phyloP scores from a whole-genome alignment of 2,797 vertebrate species.

The Sciurus vulgaris region DNA sequence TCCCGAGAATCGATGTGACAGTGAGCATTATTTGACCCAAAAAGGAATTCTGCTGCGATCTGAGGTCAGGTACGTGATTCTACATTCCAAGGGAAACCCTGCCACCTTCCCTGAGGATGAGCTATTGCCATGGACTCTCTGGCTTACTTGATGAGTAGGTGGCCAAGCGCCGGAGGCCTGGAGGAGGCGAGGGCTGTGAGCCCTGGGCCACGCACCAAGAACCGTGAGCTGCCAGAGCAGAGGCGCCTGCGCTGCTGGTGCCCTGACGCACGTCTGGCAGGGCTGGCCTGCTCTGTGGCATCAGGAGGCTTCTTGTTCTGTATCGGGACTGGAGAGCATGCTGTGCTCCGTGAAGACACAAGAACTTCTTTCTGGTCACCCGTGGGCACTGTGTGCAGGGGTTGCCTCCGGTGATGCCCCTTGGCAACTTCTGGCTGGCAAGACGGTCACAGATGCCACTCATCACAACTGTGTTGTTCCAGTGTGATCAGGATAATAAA shows the following conservation, averaged over 20 bases:
- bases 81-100: not conserved
- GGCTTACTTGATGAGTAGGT: not conserved
- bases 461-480: not conserved
- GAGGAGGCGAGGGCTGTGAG: not conserved
- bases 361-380: not conserved
- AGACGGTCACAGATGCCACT: not conserved
- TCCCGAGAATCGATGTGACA: not conserved
- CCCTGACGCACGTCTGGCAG: not conserved
- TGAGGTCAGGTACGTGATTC: not conserved
- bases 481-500: not conserved
- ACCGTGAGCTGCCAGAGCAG: not conserved
- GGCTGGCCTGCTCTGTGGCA: not conserved
- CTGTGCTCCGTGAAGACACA: not conserved
- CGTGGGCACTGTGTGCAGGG: not conserved
- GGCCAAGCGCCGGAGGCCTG: not conserved
- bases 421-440: not conserved
- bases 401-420: not conserved
- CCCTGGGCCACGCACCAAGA: not conserved
- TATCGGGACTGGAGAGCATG: not conserved
- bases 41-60: constrained; percentile 5
- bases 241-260: not conserved
- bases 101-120: constrained; percentile 6
- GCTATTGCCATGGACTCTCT: not conserved
- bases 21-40: not conserved
- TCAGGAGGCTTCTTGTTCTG: not conserved